These are phyloP conservation scores for Grallaria varia DNA, from an alignment of 2,113 vertebrate genomes.

Conservation along the genomic window DNA sequence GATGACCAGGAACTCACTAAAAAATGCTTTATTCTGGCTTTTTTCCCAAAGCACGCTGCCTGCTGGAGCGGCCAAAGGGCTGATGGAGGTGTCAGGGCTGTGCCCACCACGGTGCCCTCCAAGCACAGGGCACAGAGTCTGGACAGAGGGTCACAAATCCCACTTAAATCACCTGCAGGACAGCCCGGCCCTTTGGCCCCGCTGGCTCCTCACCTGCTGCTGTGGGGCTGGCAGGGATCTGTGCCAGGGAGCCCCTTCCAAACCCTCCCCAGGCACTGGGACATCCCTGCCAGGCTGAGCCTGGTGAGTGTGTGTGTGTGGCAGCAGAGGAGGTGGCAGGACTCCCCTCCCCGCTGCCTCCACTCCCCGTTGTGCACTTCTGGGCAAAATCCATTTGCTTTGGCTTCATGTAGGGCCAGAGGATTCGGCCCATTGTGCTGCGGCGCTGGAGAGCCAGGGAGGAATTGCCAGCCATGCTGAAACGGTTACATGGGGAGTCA, in stretches of 20 bases:
- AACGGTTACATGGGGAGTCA: conserved; percentile 53
- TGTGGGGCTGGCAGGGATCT: rapidly evolving
- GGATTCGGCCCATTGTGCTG: conserved; percentile 57
- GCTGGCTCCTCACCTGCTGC: neutral
- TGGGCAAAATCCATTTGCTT: conserved; percentile 63
- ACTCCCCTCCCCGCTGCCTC: conserved; percentile 14
- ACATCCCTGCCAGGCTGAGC: neutral
- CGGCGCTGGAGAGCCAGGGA: neutral
- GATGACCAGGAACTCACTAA: neutral
- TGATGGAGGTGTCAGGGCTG: neutral
- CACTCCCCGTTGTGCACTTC: conserved; percentile 52
- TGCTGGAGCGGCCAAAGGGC: neutral
- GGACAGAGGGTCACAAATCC: neutral
- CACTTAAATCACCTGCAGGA: neutral
- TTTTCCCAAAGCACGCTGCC: neutral
- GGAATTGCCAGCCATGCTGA: conserved; percentile 52
- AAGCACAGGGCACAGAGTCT: neutral
- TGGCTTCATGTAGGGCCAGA: conserved; percentile 59
- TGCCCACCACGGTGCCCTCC: rapidly evolving
- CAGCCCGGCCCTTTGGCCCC: neutral
- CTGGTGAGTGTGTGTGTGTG: neutral
- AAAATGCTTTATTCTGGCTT: rapidly evolving
- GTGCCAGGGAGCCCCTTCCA: neutral
- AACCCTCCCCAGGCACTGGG: neutral
- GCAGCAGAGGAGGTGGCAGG: conserved; percentile 25